Conservation (phyloP, 2,797 vertebrate species). For the Apodemus agrarius region DNA sequence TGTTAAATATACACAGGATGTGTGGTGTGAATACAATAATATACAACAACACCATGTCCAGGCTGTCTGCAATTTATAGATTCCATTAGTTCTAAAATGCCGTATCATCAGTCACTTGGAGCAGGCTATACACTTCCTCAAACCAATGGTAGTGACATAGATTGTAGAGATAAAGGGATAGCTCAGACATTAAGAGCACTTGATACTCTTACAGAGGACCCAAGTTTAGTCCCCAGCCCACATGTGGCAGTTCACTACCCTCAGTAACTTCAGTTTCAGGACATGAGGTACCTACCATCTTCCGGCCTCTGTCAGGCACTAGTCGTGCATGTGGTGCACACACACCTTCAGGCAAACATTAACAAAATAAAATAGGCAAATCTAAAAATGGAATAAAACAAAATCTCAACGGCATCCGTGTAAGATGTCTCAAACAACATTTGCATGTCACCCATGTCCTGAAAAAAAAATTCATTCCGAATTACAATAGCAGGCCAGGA, state of each 20-base stretch:
- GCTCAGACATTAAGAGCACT: not conserved
- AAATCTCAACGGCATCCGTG: not conserved
- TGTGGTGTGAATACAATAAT: not conserved
- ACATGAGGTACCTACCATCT: not conserved
- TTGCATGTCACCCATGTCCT: not conserved
- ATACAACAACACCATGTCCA: not conserved
- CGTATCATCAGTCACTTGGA: not conserved
- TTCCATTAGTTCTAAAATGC: not conserved
- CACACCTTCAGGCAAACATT: not conserved
- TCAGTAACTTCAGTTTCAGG: not conserved
- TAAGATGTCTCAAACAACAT: not conserved
- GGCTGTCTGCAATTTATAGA: conserved; percentile 27
- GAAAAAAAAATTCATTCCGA: conserved; percentile 36
- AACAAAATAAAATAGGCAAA: not conserved
- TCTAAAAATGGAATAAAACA: not conserved
- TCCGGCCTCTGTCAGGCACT: not conserved
- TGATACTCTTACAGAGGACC: not conserved
- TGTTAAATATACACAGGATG: not conserved
- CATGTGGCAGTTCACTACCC: not conserved
- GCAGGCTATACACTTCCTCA: not conserved
- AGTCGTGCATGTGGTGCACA: not conserved
- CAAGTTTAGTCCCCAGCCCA: not conserved
- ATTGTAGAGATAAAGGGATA: not conserved
- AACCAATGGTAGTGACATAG: not conserved
- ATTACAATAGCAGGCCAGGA: not conserved